phyloP scores from a whole-genome alignment of 2,888 invertebrate genomes.

The Bruchidius siliquastri region DNA sequence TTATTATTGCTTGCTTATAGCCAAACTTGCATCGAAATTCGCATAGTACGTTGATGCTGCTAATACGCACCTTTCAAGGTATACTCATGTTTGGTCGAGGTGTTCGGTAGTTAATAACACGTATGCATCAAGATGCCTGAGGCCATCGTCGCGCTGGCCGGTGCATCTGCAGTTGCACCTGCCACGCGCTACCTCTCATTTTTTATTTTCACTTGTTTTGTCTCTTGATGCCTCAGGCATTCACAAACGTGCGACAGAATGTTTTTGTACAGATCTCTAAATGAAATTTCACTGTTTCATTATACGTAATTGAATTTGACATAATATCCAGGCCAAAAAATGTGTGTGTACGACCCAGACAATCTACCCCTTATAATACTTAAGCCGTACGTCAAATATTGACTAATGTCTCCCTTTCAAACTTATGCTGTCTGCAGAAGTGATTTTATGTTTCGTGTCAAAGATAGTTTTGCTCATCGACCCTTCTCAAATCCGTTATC shows the following conservation, averaged over 20 bases:
- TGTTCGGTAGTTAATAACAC: background rate
- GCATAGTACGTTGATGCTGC: background rate
- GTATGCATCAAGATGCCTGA: background rate
- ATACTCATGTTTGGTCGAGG: background rate
- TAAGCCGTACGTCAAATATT: no score
- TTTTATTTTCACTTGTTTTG: background rate
- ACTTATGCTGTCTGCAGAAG: no score
- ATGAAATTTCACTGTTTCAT: background rate
- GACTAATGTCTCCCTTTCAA: no score
- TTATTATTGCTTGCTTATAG: background rate
- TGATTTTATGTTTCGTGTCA: no score
- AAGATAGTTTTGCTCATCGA: background rate
- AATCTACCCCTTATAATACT: no score
- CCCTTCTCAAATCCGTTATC: background rate
- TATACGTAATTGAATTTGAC: background rate
- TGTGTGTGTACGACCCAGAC: no score
- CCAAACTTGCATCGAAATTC: background rate
- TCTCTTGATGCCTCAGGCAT: background rate
- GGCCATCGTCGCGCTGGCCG: background rate
- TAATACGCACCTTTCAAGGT: background rate
- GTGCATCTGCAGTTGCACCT: background rate
- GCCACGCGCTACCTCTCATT: background rate
- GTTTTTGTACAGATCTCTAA: background rate
- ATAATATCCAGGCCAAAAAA: no score
- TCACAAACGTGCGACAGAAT: background rate